Percentiles rank a stretch among this genome's conserved stretches.
These are phyloP conservation scores for Diarsia rubi DNA, from an alignment of 2,888 invertebrate species.

Conservation along the genomic window DNA sequence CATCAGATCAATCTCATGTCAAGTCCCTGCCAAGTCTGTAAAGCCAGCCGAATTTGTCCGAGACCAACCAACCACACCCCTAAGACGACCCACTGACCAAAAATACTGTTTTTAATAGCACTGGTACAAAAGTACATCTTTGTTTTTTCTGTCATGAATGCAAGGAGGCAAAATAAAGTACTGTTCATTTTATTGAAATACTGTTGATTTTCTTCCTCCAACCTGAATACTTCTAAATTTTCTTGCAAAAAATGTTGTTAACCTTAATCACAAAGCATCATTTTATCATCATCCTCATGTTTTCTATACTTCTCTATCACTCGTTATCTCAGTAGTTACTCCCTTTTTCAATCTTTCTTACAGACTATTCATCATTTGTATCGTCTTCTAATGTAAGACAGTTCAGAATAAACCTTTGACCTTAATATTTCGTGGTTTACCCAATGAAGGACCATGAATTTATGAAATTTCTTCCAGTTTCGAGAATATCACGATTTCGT, in stretches of 20 bases:
- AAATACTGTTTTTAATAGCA: no score
- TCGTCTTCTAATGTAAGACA: background rate
- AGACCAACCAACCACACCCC: no score
- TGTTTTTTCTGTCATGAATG: no score
- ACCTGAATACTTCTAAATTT: no score
- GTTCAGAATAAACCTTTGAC: background rate
- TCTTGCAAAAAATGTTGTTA: no score
- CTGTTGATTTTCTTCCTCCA: no score
- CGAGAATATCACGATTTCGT: background rate
- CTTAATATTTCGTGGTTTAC: background rate
- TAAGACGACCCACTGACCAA: no score
- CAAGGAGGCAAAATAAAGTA: no score
- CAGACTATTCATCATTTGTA: background rate
- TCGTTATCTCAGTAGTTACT: background rate
- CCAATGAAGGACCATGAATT: background rate
- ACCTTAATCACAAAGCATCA: background rate
- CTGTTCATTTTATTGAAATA: no score
- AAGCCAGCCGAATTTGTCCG: background rate
- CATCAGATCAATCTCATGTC: background rate
- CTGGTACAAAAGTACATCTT: no score
- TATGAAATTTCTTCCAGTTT: background rate
- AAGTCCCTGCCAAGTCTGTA: background rate
- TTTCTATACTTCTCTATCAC: background rate
- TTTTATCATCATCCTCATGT: background rate
- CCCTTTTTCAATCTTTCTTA: background rate